Conservation (phyloP, 2,797 vertebrate genomes). For the Syngnathus rostellatus region DNA sequence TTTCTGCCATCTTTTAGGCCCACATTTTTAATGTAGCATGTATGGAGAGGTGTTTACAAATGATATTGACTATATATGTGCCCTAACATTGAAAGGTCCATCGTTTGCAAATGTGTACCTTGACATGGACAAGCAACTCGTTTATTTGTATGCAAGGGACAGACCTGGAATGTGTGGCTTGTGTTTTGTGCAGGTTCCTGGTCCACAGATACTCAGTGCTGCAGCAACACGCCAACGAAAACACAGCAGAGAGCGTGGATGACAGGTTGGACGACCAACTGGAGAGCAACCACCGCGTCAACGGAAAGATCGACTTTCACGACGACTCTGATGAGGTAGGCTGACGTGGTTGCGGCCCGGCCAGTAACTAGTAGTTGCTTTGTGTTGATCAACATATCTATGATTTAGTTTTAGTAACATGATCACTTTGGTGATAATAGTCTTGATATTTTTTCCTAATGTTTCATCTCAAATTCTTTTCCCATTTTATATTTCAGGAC, state of each 20-base stretch:
- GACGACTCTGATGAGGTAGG: slow-evolving; percentile 91
- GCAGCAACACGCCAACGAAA: slow-evolving; percentile 79
- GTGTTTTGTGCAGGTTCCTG: slow-evolving; percentile 73
- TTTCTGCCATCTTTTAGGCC: not conserved
- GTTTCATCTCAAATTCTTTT: not conserved
- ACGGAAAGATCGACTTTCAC: slow-evolving; percentile 76
- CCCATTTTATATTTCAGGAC: slow-evolving; percentile 53
- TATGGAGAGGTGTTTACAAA: too few relatives aligned
- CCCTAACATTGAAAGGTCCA: not conserved
- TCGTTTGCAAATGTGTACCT: not conserved
- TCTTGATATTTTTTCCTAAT: not conserved
- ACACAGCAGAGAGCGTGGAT: slow-evolving; percentile 69
- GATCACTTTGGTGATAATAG: not conserved
- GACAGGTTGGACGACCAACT: slow-evolving; percentile 70
- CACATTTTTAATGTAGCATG: too few relatives aligned
- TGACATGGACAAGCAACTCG: not conserved
- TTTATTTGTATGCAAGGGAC: not conserved
- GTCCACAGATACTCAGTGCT: slow-evolving; percentile 90
- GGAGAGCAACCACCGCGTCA: slow-evolving; percentile 57
- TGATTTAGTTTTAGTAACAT: not conserved
- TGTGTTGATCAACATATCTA: not conserved
- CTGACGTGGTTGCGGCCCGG: not conserved
- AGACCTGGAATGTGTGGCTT: not conserved
- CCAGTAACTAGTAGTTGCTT: too few relatives aligned
- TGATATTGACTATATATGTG: too few relatives aligned